A percentile compares a stretch with the other conserved stretches of the same genome.
These are phyloP conservation scores for Catocala fraxini DNA, from an alignment of 2,888 invertebrate genomes.

Conservation along the genomic window DNA sequence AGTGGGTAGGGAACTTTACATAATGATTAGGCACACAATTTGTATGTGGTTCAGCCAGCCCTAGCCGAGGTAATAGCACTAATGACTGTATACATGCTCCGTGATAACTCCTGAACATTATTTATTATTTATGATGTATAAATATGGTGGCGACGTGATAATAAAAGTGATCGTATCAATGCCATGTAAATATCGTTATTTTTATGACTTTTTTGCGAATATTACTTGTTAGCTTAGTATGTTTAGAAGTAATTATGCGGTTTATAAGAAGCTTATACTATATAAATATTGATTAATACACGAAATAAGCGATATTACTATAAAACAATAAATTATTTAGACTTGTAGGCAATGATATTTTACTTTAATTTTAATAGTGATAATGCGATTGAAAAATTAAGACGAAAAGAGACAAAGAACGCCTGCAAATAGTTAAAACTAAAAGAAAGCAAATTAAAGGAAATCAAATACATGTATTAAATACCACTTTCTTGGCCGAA, in stretches of 20 bases:
- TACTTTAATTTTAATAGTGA: no score
- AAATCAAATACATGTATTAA: no score
- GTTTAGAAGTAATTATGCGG: neutral
- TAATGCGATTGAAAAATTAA: no score
- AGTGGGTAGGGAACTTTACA: neutral
- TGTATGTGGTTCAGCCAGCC: neutral
- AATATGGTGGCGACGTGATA: conserved; percentile 30
- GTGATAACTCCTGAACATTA: conserved; percentile 21
- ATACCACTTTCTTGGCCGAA: no score
- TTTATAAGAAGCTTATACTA: neutral
- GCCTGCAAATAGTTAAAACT: no score
- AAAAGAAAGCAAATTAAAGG: no score
- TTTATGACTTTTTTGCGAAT: conserved; percentile 29
- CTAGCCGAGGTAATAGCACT: conserved; percentile 11
- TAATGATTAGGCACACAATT: neutral
- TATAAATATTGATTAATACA: no score
- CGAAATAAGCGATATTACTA: no score
- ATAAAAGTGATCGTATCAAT: conserved; percentile 38
- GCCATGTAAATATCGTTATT: conserved; percentile 27
- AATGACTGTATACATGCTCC: conserved; percentile 23
- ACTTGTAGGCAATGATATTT: neutral
- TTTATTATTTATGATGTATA: conserved; percentile 39
- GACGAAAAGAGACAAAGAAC: no score
- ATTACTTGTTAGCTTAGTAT: conserved; percentile 9
- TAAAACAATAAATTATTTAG: neutral